A percentile compares a stretch with the other conserved stretches of the same genome.
Conservation (phyloP, 2,888 invertebrate genomes). For the Rhaphigaster nebulosa region DNA sequence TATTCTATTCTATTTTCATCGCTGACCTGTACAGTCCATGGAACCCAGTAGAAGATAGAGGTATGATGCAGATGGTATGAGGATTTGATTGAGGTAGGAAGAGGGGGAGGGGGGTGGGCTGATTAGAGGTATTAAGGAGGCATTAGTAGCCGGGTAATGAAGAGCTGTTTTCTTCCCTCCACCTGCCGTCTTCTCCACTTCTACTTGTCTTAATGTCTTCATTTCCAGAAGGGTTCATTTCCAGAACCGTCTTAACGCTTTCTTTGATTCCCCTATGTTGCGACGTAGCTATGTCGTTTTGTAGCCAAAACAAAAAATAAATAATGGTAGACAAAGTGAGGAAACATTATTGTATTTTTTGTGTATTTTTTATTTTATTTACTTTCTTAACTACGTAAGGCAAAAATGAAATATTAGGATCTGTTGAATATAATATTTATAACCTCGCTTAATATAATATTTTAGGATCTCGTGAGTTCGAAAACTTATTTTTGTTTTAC, state of each 20-base stretch:
- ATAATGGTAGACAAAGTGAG: too few species aligned
- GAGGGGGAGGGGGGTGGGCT: background rate
- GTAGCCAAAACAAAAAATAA: background rate
- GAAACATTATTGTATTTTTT: too few species aligned
- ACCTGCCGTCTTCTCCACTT: background rate
- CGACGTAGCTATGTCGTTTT: background rate
- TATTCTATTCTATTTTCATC: background rate
- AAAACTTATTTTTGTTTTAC: too few species aligned
- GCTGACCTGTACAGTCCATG: background rate
- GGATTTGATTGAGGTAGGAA: constrained; percentile 5
- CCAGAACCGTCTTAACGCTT: background rate
- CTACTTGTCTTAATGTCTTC: constrained; percentile 5
- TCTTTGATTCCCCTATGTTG: background rate
- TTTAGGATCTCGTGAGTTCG: too few species aligned
- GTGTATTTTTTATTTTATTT: too few species aligned
- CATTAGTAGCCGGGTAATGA: constrained; percentile 31
- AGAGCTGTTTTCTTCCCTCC: constrained; percentile 5
- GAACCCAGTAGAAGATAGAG: background rate
- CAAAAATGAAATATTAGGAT: too few species aligned
- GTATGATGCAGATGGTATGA: background rate
- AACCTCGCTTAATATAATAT: too few species aligned
- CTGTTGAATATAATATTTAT: too few species aligned
- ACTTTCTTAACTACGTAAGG: too few species aligned
- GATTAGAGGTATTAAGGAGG: constrained; percentile 36
- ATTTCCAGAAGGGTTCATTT: background rate